These are phyloP conservation scores for Pseudorhiza aurosa DNA, from an alignment of 30 jellyfish, hydroid and myxozoan species.

Conservation along the genomic window DNA sequence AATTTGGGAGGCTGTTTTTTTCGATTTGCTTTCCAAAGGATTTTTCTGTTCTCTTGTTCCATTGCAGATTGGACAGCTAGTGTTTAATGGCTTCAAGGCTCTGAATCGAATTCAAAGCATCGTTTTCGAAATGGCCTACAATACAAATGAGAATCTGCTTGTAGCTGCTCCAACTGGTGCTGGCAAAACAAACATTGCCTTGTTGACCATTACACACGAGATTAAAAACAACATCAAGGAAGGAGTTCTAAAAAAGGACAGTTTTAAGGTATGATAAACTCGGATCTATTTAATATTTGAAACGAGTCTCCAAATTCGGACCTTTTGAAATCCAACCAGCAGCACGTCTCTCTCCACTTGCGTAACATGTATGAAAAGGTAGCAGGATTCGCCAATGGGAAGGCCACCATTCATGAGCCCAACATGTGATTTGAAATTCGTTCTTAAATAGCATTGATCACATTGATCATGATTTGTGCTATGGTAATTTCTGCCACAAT, in stretches of 20 bases:
- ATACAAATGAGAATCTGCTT: slow-evolving; percentile 91
- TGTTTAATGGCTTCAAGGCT: slow-evolving; percentile 81
- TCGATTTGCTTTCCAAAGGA: no score
- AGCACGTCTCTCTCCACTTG: no score
- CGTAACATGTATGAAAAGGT: no score
- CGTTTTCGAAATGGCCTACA: slow-evolving; percentile 95
- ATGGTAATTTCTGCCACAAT: no score
- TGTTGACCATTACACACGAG: slow-evolving; percentile 90
- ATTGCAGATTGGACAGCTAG: slow-evolving; percentile 83
- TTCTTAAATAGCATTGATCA: no score
- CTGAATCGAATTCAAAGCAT: slow-evolving; percentile 94
- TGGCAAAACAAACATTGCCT: slow-evolving; percentile 99
- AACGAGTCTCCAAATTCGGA: no score
- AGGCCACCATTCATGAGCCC: no score
- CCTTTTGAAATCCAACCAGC: no score
- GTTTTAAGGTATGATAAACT: slow-evolving; percentile 72
- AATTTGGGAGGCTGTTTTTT: no score
- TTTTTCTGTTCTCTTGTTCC: background rate
- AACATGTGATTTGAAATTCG: no score
- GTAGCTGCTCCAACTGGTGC: slow-evolving; percentile 99
- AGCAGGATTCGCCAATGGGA: no score
- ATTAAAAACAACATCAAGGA: slow-evolving; percentile 68
- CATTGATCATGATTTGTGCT: no score
- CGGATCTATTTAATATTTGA: background rate
- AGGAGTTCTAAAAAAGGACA: slow-evolving; percentile 90